Percentiles rank a stretch among this genome's conserved stretches.
These are phyloP conservation scores for Hydractinia echinata DNA, from an alignment of 30 jellyfish, hydroid and myxozoan genomes.

Conservation along the genomic window DNA sequence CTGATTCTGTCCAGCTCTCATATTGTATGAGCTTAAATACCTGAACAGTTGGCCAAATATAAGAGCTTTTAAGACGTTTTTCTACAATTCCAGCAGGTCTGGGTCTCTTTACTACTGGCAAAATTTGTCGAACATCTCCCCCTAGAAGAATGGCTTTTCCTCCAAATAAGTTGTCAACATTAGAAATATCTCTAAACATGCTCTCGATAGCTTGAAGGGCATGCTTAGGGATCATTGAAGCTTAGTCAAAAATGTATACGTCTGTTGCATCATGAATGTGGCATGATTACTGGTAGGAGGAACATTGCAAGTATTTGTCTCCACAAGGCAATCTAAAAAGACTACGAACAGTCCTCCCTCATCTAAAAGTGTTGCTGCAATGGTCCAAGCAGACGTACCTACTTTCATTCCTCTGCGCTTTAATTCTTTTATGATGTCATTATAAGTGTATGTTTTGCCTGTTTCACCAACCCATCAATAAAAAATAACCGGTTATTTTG, in stretches of 20 bases:
- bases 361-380: too few relatives aligned
- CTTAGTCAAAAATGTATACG: constrained; percentile 42
- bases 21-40: background rate
- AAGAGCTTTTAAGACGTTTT: too few relatives aligned
- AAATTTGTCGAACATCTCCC: too few relatives aligned
- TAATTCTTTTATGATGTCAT: background rate
- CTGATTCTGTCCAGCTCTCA: constrained; percentile 15
- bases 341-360: too few relatives aligned
- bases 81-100: too few relatives aligned
- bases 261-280: background rate
- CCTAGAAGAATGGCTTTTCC: background rate
- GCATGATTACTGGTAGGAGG: background rate
- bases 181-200: constrained; percentile 21
- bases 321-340: constrained; percentile 4
- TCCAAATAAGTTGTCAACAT: constrained; percentile 29
- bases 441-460: constrained; percentile 41
- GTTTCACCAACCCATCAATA: constrained; percentile 6
- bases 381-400: background rate
- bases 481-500: too few relatives aligned
- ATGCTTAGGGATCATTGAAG: constrained; percentile 36
- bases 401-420: background rate
- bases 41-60: constrained; percentile 18
- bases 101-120: too few relatives aligned
- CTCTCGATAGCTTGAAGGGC: constrained; percentile 23
- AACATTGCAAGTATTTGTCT: background rate